Base-by-base conservation (phyloP, 2,888 invertebrate genomes). In the Marronus borbonicus region DNA sequence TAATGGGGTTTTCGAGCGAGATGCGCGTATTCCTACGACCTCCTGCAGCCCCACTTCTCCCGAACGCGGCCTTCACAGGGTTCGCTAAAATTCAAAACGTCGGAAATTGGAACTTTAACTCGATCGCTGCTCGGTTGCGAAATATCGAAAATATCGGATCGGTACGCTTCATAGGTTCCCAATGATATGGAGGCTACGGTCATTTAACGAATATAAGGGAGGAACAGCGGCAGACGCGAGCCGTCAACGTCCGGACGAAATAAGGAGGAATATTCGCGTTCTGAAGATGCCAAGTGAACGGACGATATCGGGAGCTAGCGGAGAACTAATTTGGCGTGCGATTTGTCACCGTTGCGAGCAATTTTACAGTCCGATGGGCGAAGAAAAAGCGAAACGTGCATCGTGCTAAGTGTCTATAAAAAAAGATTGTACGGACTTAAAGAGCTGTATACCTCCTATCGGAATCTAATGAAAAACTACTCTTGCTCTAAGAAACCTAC, bases 41-140 rank as follows among this genome's bases (percentile, higher is more conserved):
- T 65, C 12, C 17, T 1, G 36, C 64, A 1, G 8, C n/a, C 3
- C 31, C 64, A 10, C 0, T 2, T 14, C 4, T 14, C 31, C 17
- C 24, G 8, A 8, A 55, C 20, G 20, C 20, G 8, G 8, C 8
- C 8, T 12, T 10, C 62, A 12, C 12, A 10, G 2, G 10, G 62
- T 28, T 2, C 10, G 44, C 8, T 55, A 7, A 55, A 55, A 20
- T 55, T 20, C 24, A 20, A 55, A 55, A 55, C 55, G 55, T 20
- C 65, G 65, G 20, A 65, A 65, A 65, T 65, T 65, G 39, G 39
- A 65, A 65, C 65, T 65, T 65, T 65, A 65, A 65, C 65, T 65
- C 65, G 44, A 65, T 65, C 65, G 44, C 20, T 17, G 65, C 44
- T 20, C 39, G 20, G n/a, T 8, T 2, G 12, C n/a, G 65, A 65